phyloP scores from a whole-genome alignment of 2,888 invertebrate genomes.

The Cryptophagus acutangulus region DNA sequence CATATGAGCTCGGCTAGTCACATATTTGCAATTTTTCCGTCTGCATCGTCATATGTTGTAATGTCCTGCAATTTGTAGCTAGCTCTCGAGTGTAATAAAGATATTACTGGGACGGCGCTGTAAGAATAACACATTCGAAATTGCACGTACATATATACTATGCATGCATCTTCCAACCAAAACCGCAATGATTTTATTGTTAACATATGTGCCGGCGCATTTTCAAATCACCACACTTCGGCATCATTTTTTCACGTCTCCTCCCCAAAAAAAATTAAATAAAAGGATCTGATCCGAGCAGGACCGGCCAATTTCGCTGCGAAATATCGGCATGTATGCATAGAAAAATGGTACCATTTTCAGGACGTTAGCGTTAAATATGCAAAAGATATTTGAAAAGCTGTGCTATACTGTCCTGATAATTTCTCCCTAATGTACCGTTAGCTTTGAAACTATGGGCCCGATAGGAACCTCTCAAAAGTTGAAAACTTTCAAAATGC shows the following conservation, averaged over 20 bases:
- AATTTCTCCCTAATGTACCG: slow-evolving; percentile 30
- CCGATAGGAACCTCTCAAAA: slow-evolving; percentile 30
- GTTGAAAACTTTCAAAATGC: slow-evolving; percentile 27
- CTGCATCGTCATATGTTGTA: slow-evolving; percentile 41
- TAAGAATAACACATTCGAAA: slow-evolving; percentile 35
- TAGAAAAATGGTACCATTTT: slow-evolving; percentile 11
- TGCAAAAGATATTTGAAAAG: slow-evolving; percentile 30
- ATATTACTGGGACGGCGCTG: slow-evolving; percentile 35
- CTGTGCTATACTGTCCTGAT: slow-evolving; percentile 28
- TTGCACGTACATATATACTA: slow-evolving; percentile 25
- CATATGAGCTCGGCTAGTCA: slow-evolving; percentile 33
- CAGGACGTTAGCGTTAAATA: slow-evolving; percentile 26
- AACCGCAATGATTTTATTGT: slow-evolving; percentile 19
- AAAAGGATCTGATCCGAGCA: no score
- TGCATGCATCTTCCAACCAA: slow-evolving; percentile 9
- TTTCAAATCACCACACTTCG: slow-evolving; percentile 2
- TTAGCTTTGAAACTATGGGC: slow-evolving; percentile 26
- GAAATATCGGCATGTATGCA: slow-evolving; percentile 3
- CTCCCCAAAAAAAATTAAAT: no score
- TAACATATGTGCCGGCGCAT: slow-evolving; percentile 11
- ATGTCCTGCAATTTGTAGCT: slow-evolving; percentile 41
- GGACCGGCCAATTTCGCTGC: background rate
- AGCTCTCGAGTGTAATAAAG: slow-evolving; percentile 42
- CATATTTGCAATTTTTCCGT: slow-evolving; percentile 44
- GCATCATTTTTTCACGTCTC: slow-evolving; percentile 2